phyloP scores from a whole-genome alignment of 1,140 invertebrate species.

The Lordiphosa clarofinis region DNA sequence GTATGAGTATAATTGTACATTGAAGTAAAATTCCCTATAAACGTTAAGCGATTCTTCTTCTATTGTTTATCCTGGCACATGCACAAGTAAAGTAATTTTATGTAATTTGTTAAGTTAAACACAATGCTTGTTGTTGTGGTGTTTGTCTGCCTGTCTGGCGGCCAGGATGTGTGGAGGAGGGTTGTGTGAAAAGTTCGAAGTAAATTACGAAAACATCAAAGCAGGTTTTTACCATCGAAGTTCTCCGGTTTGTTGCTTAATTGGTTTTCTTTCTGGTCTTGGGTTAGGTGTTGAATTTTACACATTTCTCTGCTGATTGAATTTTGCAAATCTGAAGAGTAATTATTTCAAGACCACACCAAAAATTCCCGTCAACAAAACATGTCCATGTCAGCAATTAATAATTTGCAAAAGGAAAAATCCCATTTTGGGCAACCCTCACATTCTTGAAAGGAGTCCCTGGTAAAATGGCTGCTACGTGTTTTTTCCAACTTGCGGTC shows the following conservation, averaged over 20 bases:
- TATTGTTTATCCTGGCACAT: constrained; percentile 9
- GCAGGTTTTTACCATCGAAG: constrained; percentile 13
- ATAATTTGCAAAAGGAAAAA: constrained; percentile 40
- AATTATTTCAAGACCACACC: constrained; percentile 48
- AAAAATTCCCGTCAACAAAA: background rate
- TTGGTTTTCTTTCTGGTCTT: constrained; percentile 5
- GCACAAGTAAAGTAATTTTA: constrained; percentile 69
- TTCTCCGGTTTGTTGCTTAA: constrained; percentile 4
- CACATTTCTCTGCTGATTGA: constrained; percentile 11
- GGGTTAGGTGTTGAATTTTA: constrained; percentile 6
- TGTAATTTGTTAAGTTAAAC: constrained; percentile 77
- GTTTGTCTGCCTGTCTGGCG: constrained; percentile 64
- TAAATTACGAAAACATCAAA: constrained; percentile 76
- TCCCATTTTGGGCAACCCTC: constrained; percentile 11
- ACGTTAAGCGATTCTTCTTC: constrained; percentile 64
- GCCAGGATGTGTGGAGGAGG: constrained; percentile 48
- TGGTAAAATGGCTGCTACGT: constrained; percentile 62
- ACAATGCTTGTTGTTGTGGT: constrained; percentile 20
- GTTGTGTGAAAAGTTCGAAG: constrained; percentile 13
- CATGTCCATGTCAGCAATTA: constrained; percentile 48
- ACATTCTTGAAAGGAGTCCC: constrained; percentile 18
- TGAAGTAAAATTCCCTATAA: constrained; percentile 40
- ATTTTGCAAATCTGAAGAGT: constrained; percentile 20
- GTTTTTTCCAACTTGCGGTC: constrained; percentile 27
- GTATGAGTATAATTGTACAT: constrained; percentile 12